phyloP scores from a whole-genome alignment of 2,797 vertebrate species.

The Paratrypauchen microcephalus region DNA sequence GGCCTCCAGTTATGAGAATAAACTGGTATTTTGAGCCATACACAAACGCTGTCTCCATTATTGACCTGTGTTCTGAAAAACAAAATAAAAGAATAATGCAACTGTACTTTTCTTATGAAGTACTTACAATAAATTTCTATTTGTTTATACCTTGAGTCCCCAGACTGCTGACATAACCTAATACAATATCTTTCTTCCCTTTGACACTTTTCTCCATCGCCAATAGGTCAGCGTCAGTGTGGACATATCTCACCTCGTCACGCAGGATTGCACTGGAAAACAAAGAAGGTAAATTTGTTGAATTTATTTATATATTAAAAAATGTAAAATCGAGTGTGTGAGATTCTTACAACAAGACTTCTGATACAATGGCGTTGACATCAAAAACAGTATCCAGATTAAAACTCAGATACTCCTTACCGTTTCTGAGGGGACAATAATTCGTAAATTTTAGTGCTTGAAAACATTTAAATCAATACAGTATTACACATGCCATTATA shows the following conservation, averaged over 20 bases:
- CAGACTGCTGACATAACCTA: slow-evolving; percentile 85
- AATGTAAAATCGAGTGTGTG: background rate
- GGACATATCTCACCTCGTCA: slow-evolving; percentile 89
- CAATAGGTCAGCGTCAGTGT: slow-evolving; percentile 81
- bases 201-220: slow-evolving; percentile 80
- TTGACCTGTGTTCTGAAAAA: slow-evolving; percentile 83
- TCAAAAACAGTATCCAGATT: slow-evolving; percentile 89
- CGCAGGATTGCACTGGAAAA: slow-evolving; percentile 85
- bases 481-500: slow-evolving; percentile 42
- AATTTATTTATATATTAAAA: background rate
- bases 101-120: too few relatives aligned
- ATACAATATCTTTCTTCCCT: slow-evolving; percentile 82
- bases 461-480: background rate
- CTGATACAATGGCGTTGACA: slow-evolving; percentile 87
- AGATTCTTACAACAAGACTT: slow-evolving; percentile 90
- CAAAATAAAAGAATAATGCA: too few relatives aligned
- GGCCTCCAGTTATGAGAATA: slow-evolving; percentile 88
- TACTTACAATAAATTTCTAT: background rate
- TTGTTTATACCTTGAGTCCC: slow-evolving; percentile 86
- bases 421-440: slow-evolving; percentile 71
- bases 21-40: slow-evolving; percentile 90
- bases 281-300: background rate
- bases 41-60: slow-evolving; percentile 95
- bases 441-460: background rate
- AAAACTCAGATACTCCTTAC: slow-evolving; percentile 84